Evolutionary conservation across 2,797 vertebrate species (phyloP).

Genomic region (Hypotaenidia okinawae): DNA sequence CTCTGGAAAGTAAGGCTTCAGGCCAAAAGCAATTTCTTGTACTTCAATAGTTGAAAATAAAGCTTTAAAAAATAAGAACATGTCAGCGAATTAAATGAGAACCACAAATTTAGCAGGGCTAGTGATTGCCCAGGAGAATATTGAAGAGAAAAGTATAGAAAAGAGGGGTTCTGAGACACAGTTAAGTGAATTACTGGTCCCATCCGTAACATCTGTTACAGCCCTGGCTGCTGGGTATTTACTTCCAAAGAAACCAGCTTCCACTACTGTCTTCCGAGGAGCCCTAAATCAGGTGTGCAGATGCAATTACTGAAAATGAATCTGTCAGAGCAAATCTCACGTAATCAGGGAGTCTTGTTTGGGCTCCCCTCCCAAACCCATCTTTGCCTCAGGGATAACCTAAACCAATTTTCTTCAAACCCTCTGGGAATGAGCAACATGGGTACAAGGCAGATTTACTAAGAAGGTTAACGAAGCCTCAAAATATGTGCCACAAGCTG

Average conservation of each 20-base stretch:
- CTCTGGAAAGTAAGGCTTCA: conserved; percentile 22
- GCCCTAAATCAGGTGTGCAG: conserved; percentile 22
- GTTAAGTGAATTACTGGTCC: conserved; percentile 42
- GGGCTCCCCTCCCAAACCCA: not conserved
- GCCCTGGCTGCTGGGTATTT: conserved; percentile 27
- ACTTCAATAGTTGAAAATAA: conserved; percentile 46
- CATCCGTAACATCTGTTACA: not conserved
- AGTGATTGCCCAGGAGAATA: conserved; percentile 41
- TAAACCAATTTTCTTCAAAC: not conserved
- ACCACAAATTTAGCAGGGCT: conserved; percentile 40
- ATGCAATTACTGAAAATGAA: conserved; percentile 38
- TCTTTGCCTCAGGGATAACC: not conserved
- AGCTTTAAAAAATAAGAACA: conserved; percentile 57
- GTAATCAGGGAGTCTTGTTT: not conserved
- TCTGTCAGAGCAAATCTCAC: conserved; percentile 15
- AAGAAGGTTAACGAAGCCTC: not conserved
- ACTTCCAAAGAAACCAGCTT: conserved; percentile 47
- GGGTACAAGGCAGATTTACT: not conserved
- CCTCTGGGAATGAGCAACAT: not conserved
- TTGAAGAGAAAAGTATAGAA: conserved; percentile 33
- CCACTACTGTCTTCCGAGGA: not conserved
- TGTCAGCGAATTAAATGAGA: conserved; percentile 63
- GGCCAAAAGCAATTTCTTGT: conserved; percentile 54
- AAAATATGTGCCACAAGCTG: not conserved
- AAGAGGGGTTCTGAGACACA: not conserved